These are phyloP conservation scores for Mimachlamys varia DNA, from an alignment of 2,888 invertebrate species.

Conservation along the genomic window DNA sequence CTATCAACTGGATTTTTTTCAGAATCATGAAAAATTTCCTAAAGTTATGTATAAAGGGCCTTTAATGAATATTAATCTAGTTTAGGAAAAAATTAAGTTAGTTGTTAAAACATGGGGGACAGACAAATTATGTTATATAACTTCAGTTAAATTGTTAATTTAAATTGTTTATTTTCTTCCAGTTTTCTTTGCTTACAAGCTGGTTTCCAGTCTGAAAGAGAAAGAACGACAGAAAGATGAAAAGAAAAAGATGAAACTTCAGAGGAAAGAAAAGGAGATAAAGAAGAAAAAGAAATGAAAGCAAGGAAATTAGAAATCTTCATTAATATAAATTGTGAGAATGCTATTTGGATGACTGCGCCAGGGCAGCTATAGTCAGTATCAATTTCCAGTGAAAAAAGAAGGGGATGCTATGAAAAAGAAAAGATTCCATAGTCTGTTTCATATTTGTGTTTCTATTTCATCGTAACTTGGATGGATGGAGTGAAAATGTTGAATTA, in stretches of 20 bases:
- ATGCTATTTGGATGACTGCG: conserved; percentile 1
- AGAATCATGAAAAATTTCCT: too few species aligned
- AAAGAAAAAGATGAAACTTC: conserved; percentile 90
- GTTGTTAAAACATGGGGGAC: too few species aligned
- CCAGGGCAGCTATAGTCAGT: neutral
- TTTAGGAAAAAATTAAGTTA: too few species aligned
- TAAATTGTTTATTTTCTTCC: conserved; percentile 70
- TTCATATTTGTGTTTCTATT: neutral
- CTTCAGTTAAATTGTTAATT: neutral
- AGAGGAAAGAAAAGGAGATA: conserved; percentile 87
- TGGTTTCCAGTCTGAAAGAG: conserved; percentile 90
- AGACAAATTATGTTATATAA: too few species aligned
- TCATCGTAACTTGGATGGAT: neutral
- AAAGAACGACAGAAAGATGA: conserved; percentile 90
- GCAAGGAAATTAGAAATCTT: neutral
- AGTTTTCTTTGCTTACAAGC: conserved; percentile 94
- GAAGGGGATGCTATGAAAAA: neutral
- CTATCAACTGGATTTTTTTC: too few species aligned
- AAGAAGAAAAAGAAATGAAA: conserved; percentile 82
- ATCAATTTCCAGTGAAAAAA: conserved; percentile 17
- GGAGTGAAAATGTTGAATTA: neutral
- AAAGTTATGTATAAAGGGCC: too few species aligned
- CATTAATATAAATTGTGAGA: conserved; percentile 18
- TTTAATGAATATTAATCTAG: too few species aligned
- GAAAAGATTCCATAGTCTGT: neutral